A percentile compares a stretch with the other conserved stretches of the same genome.
Evolutionary conservation across 2,888 invertebrate genomes (phyloP).

Genomic region (Nudaria mundana): DNA sequence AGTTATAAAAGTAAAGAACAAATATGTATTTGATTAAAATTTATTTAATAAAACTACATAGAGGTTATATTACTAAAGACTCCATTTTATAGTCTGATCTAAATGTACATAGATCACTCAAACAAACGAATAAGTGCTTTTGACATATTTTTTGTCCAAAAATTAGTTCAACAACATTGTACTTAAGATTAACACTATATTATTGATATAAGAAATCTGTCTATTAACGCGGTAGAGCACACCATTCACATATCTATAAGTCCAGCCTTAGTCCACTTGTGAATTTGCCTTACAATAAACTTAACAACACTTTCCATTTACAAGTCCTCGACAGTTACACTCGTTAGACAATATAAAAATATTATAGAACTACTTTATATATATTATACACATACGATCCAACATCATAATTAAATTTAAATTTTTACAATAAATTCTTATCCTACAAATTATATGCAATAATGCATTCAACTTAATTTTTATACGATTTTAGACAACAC

Average conservation of each 20-base stretch:
- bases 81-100: slow-evolving; percentile 60
- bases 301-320: slow-evolving; percentile 49
- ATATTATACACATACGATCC: slow-evolving; percentile 74
- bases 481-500: slow-evolving; percentile 34
- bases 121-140: slow-evolving; percentile 68
- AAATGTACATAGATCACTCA: slow-evolving; percentile 66
- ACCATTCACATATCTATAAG: background rate
- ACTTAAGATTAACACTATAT: slow-evolving; percentile 71
- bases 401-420: slow-evolving; percentile 73
- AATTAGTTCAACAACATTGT: slow-evolving; percentile 75
- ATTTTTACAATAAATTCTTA: slow-evolving; percentile 74
- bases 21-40: slow-evolving; percentile 55
- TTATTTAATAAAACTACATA: slow-evolving; percentile 78
- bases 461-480: slow-evolving; percentile 44
- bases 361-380: slow-evolving; percentile 61
- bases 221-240: slow-evolving; percentile 10
- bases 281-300: slow-evolving; percentile 29
- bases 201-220: slow-evolving; percentile 53
- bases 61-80: slow-evolving; percentile 66
- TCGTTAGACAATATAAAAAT: slow-evolving; percentile 66
- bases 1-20: slow-evolving; percentile 35
- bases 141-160: slow-evolving; percentile 57
- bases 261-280: slow-evolving; percentile 21
- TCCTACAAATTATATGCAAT: slow-evolving; percentile 48
- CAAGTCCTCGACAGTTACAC: slow-evolving; percentile 43